Evolutionary conservation across 1,140 invertebrate species (phyloP), one percentile per base, ranked within the genome.

Genomic region (Argopecten irradians): DNA sequence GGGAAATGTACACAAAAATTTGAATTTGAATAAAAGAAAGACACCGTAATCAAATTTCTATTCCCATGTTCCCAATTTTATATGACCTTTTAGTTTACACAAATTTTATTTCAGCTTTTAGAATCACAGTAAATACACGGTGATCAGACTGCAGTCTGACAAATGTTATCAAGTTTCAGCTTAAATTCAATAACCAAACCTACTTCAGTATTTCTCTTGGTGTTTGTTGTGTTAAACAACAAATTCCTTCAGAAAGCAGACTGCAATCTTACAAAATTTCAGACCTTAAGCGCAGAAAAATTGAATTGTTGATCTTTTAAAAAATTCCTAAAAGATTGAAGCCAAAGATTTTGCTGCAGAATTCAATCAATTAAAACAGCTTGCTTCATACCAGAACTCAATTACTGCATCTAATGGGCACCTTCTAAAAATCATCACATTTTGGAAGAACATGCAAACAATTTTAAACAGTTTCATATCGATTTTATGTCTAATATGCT

Each of bases 391-490:
- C 55, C 55, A 71, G 55, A 71, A 71, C 55, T 71, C 55, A 71
- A 71, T 71, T 71, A 71, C 55, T 71, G 55, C 55, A 71, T 22
- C 55, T 71, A 71, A 71, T 71, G 55, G 55, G 55, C 55, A 71
- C 55, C 55, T 71, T 71, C 55, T 71, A 71, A 71, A 71, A 71
- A 71, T 71, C 55, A 71, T 71, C 55, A 71, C 55, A 71, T 71
- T 71, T 71, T 71, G 55, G 55, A 71, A 71, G 55, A 71, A 71
- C 55, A 71, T 71, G 55, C 55, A 71, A 71, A 71, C 55, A 71
- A 71, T 71, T 71, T 71, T 71, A 71, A 71, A 71, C 55, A 71
- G 55, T 71, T 71, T 71, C 55, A 71, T 71, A 71, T 71, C n/a
- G 55, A 71, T 71, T 71, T 71, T 71, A 71, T 71, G 55, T 71